Conservation (phyloP, 2,113 vertebrate species). For the Rallus limicola region DNA sequence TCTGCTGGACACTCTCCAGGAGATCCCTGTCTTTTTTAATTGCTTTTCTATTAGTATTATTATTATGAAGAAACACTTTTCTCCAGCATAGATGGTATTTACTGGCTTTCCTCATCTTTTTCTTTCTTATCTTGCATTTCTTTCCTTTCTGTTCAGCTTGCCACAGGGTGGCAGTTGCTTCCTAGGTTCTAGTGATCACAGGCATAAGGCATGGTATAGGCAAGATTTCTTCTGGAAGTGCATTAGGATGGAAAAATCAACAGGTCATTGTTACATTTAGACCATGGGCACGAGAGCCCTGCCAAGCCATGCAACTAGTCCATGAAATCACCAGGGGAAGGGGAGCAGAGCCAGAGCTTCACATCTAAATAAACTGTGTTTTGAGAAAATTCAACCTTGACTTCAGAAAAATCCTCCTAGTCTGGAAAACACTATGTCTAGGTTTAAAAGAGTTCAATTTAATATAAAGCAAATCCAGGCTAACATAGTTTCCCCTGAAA, state of each 20-base stretch:
- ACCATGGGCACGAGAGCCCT: not conserved
- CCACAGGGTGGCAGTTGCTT: slow-evolving; percentile 20
- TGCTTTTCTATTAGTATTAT: not conserved
- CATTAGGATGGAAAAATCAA: not conserved
- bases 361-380: not conserved
- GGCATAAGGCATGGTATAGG: not conserved
- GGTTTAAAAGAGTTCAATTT: not conserved
- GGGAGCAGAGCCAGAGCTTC: not conserved
- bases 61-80: not conserved
- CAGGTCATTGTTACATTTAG: not conserved
- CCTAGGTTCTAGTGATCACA: not conserved
- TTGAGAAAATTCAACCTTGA: not conserved
- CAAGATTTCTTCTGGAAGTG: not conserved
- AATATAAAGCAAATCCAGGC: not conserved
- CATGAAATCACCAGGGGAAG: not conserved
- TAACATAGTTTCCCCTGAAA: not conserved
- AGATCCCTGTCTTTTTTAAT: too few species aligned
- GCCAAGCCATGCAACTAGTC: not conserved
- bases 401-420: not conserved
- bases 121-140: not conserved
- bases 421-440: not conserved
- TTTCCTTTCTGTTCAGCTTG: not conserved
- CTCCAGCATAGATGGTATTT: not conserved
- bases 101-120: not conserved
- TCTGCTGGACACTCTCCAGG: too few species aligned